phyloP scores from a whole-genome alignment of 2,113 vertebrate genomes.

The Mustela lutreola region DNA sequence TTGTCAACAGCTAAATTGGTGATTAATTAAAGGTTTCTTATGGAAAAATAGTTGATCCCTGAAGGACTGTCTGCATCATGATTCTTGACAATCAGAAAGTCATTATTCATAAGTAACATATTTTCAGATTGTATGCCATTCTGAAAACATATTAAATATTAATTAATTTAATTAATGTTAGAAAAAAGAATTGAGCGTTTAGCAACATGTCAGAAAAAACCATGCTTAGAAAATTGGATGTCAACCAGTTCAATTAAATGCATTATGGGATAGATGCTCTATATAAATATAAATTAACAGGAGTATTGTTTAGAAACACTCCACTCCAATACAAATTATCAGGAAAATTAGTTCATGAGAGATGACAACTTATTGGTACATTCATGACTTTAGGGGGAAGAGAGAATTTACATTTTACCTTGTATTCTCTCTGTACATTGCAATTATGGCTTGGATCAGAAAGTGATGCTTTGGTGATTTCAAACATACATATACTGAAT shows the following conservation, averaged over 20 bases:
- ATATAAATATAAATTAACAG: constrained; percentile 75
- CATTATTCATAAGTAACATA: not conserved
- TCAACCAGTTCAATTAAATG: constrained; percentile 80
- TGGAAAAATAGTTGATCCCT: constrained; percentile 74
- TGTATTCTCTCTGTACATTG: not conserved
- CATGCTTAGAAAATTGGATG: constrained; percentile 71
- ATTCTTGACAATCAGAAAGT: constrained; percentile 72
- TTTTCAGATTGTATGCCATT: constrained; percentile 47
- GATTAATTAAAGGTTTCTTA: constrained; percentile 75
- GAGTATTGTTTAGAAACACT: constrained; percentile 81
- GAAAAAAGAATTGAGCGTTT: constrained; percentile 75
- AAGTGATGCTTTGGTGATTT: not conserved
- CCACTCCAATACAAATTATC: not conserved
- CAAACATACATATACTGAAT: not conserved
- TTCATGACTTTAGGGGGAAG: not conserved
- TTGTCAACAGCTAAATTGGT: not conserved
- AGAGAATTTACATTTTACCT: not conserved
- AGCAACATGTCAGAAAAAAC: constrained; percentile 74
- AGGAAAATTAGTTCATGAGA: not conserved
- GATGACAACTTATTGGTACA: not conserved
- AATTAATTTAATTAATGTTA: constrained; percentile 87
- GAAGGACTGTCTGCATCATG: constrained; percentile 72
- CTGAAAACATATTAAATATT: constrained; percentile 66
- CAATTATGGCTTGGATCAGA: not conserved
- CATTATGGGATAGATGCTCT: constrained; percentile 67